A percentile compares a stretch with the other conserved stretches of the same genome.
Conservation (phyloP, 2,888 invertebrate genomes). For the Drosophila vallismaia region DNA sequence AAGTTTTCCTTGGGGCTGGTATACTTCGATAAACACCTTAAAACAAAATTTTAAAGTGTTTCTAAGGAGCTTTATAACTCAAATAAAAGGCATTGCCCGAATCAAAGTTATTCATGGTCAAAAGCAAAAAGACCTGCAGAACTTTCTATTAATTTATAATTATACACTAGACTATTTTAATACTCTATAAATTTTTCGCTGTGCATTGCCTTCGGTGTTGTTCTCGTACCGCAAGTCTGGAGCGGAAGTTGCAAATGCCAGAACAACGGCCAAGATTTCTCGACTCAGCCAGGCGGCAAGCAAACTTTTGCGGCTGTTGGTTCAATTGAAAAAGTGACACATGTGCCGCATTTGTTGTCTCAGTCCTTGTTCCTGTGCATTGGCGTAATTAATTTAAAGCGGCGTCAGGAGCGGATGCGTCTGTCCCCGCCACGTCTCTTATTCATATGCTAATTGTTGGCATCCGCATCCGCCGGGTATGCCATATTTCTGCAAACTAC, state of each 20-base stretch:
- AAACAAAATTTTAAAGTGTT: background rate
- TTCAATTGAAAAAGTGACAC: conserved; percentile 59
- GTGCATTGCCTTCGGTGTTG: conserved; percentile 23
- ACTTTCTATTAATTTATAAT: background rate
- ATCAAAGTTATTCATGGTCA: background rate
- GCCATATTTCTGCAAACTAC: conserved; percentile 34
- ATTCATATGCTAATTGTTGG: conserved; percentile 67
- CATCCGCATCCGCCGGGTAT: conserved; percentile 58
- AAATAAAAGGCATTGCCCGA: background rate
- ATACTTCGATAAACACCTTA: background rate
- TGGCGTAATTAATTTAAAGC: conserved; percentile 77
- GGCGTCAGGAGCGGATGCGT: conserved; percentile 67
- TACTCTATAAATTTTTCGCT: background rate
- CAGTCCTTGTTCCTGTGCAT: conserved; percentile 62
- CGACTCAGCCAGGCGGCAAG: conserved; percentile 39
- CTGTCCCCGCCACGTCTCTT: conserved; percentile 8
- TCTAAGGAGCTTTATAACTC: background rate
- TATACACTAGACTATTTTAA: background rate
- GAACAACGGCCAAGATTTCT: conserved; percentile 57
- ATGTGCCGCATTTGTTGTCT: conserved; percentile 52
- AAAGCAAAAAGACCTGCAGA: background rate
- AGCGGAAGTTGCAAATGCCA: conserved; percentile 72
- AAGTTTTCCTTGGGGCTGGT: conserved; percentile 16
- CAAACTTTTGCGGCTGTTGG: conserved; percentile 62
- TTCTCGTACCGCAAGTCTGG: conserved; percentile 59